phyloP scores from a whole-genome alignment of 2,797 vertebrate species.

The Thunnus albacares region DNA sequence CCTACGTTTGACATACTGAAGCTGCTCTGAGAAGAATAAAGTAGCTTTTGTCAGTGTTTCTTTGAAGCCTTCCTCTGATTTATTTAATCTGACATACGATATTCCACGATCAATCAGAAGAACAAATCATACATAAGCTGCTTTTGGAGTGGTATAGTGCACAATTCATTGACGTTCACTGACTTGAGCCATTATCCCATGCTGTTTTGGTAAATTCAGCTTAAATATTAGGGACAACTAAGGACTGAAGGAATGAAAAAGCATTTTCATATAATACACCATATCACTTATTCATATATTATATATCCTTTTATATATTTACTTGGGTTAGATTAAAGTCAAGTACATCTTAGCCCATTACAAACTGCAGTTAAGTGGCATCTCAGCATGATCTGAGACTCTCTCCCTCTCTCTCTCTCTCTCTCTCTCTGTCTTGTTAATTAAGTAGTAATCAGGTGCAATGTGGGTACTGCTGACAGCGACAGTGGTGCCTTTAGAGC shows the following conservation, averaged over 20 bases:
- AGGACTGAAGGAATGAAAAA: not conserved
- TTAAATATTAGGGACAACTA: not conserved
- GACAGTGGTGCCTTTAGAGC: constrained; percentile 46
- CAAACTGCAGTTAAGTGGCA: constrained; percentile 22
- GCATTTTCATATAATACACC: not conserved
- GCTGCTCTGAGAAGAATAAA: constrained; percentile 20
- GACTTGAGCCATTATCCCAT: not conserved
- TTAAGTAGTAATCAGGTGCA: constrained; percentile 69
- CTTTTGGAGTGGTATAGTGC: constrained; percentile 11
- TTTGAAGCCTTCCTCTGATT: constrained; percentile 43
- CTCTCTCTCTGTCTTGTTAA: constrained; percentile 37
- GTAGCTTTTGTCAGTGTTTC: constrained; percentile 26
- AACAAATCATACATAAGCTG: constrained; percentile 16
- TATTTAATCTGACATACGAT: constrained; percentile 42
- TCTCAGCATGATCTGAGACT: constrained; percentile 43
- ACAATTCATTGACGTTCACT: constrained; percentile 1
- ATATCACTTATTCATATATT: not conserved
- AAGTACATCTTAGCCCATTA: not conserved
- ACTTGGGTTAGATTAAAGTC: not conserved
- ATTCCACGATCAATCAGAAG: constrained; percentile 12
- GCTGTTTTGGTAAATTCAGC: constrained; percentile 1
- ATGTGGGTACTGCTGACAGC: constrained; percentile 46
- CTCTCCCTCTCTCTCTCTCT: constrained; percentile 17
- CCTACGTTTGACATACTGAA: constrained; percentile 26
- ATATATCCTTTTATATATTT: not conserved